Percentiles rank a stretch among this genome's conserved stretches.
phyloP scores from a whole-genome alignment of 1,140 invertebrate species.

The Paralvinella palmiformis region DNA sequence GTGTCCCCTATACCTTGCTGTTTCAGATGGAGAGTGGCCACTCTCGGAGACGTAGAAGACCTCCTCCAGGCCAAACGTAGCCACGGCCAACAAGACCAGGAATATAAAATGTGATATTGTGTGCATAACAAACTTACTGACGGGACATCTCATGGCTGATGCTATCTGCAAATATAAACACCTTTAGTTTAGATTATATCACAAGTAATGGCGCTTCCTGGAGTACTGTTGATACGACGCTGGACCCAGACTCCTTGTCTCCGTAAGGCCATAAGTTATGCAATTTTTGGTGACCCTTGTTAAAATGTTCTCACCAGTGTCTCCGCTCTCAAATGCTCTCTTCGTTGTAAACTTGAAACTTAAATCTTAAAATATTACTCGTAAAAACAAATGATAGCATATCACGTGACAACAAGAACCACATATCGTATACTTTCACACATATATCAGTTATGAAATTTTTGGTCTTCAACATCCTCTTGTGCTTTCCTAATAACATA shows the following conservation, averaged over 20 bases:
- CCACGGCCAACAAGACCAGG: slow-evolving; percentile 43
- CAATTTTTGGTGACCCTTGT: not conserved
- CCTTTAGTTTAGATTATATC: too few relatives aligned
- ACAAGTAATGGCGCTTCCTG: too few relatives aligned
- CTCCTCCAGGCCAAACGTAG: slow-evolving; percentile 42
- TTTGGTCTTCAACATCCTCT: too few relatives aligned
- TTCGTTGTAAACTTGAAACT: too few relatives aligned
- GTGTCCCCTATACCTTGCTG: slow-evolving; percentile 26
- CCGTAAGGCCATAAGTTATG: not conserved
- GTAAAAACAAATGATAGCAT: too few relatives aligned
- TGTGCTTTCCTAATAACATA: too few relatives aligned
- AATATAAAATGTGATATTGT: slow-evolving; percentile 46
- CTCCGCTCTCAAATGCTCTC: too few relatives aligned
- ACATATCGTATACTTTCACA: too few relatives aligned
- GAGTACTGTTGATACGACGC: too few relatives aligned
- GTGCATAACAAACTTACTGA: slow-evolving; percentile 40
- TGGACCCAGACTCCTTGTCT: too few relatives aligned
- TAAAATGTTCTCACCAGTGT: not conserved
- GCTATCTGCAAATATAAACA: slow-evolving; percentile 33
- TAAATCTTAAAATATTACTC: not conserved
- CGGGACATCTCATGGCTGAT: slow-evolving; percentile 35
- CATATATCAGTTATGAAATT: too few relatives aligned
- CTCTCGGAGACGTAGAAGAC: not conserved
- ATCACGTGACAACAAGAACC: too few relatives aligned
- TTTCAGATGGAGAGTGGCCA: not conserved